Evolutionary conservation across 2,888 invertebrate species (phyloP), one percentile per base, ranked within the genome.

Genomic region (Chydorus sphaericus): DNA sequence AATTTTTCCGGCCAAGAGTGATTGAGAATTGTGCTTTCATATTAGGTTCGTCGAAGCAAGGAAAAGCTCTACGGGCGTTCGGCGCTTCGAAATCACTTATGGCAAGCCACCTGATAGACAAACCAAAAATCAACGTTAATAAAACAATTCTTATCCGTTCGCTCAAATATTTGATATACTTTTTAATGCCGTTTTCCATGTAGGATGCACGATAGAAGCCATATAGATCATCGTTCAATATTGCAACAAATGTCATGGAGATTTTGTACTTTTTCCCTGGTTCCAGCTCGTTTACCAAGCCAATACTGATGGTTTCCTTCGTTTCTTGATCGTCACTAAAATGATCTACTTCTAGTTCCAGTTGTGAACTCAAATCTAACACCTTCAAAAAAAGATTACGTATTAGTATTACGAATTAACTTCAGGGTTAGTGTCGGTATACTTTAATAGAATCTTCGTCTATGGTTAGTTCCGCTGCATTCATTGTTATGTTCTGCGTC

Each of bases 261-360:
- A 91, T 67, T 53, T 77, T 69, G 67, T 87, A 89, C 60, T 77
- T 75, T 49, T 73, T 70, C 14, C 79, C 81, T 8, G n/a, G 16
- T 2, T 4, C 18, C n/a, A 52, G 33, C n/a, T 4, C 14, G 1
- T 1, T 8, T 2, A 28, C 44, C 11, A 28, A 26, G 10, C n/a
- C 11, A 26, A 44, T 44, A 14, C 26, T 44, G 0, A 44, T 14
- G 10, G 28, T 44, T 10, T 44, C 44, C 5, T 28, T 23, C 2
- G 26, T 44, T 11, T 2, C n/a, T 20, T 44, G 44, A 23, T 44
- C 44, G 44, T 44, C 26, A 10, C 14, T 3, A n/a, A 44, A 44
- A 44, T 23, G 6, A 4, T 6, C 7, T 10, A 44, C 10, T 1
- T 23, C 26, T 28, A 44, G 11, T 2, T 14, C 26, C 23, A 10